Conservation (phyloP, 37 sponge, comb jelly and placozoan genomes). For the Crambe crambe region DNA sequence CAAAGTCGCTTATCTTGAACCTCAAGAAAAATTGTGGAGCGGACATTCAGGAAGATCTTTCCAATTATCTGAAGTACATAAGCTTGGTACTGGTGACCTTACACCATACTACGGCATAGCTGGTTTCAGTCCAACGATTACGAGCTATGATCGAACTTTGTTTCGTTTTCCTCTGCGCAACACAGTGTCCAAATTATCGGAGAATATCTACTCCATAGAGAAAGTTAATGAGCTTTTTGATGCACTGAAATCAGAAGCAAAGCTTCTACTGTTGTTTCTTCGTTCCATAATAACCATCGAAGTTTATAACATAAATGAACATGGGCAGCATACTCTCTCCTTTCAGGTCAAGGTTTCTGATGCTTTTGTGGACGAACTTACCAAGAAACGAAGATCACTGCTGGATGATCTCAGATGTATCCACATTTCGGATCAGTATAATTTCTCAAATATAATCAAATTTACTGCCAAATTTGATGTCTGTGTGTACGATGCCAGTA, state of each 20-base stretch:
- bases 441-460: background rate
- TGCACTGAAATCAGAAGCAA: constrained; percentile 39
- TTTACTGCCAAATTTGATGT: constrained; percentile 21
- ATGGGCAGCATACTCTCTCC: background rate
- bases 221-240: constrained; percentile 19
- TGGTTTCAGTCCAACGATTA: constrained; percentile 18
- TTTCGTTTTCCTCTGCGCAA: constrained; percentile 82
- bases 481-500: background rate
- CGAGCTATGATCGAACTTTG: constrained; percentile 44
- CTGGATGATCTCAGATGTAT: background rate
- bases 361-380: background rate
- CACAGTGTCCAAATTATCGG: constrained; percentile 30
- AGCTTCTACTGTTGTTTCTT: constrained; percentile 54
- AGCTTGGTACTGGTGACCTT: constrained; percentile 4
- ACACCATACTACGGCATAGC: constrained; percentile 42
- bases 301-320: constrained; percentile 21
- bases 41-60: constrained; percentile 29
- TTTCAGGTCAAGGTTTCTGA: constrained; percentile 5
- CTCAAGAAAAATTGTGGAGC: constrained; percentile 67
- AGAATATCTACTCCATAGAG: constrained; percentile 22
- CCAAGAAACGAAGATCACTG: background rate
- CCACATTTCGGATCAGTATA: background rate
- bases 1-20: constrained; percentile 55
- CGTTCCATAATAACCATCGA: constrained; percentile 47
- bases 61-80: background rate